Percentiles rank a stretch among this genome's conserved stretches.
Conservation (phyloP, 2,888 invertebrate species). For the Ceraclea dissimilis region DNA sequence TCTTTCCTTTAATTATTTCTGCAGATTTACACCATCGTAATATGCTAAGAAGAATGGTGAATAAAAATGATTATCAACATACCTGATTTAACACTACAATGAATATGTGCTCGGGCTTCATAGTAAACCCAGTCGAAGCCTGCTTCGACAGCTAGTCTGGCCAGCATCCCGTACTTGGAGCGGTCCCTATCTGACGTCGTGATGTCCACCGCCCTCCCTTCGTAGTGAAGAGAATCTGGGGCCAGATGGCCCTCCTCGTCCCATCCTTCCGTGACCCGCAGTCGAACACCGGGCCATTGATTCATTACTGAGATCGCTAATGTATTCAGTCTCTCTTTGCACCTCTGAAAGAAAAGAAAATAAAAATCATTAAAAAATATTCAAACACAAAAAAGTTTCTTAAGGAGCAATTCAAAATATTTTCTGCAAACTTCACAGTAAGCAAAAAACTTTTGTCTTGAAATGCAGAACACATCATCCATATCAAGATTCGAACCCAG, state of each 20-base stretch:
- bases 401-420: not conserved
- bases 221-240: conserved; percentile 86
- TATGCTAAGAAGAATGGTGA: no score
- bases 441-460: no score
- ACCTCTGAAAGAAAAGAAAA: conserved; percentile 63
- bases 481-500: no score
- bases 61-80: conserved; percentile 31
- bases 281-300: conserved; percentile 92
- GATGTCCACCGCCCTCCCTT: conserved; percentile 93
- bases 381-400: no score
- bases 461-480: no score
- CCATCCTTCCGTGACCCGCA: conserved; percentile 94
- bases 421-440: no score
- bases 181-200: conserved; percentile 90
- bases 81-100: conserved; percentile 98
- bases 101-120: conserved; percentile 89
- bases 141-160: conserved; percentile 89
- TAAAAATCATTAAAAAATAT: no score
- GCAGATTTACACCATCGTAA: no score
- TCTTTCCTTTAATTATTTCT: no score
- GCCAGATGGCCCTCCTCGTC: conserved; percentile 78
- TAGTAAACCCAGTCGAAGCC: conserved; percentile 99
- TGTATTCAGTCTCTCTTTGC: conserved; percentile 91
- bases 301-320: conserved; percentile 96
- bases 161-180: conserved; percentile 93